Conservation (phyloP, 2,888 invertebrate species). For the Ectobius pallidus region DNA sequence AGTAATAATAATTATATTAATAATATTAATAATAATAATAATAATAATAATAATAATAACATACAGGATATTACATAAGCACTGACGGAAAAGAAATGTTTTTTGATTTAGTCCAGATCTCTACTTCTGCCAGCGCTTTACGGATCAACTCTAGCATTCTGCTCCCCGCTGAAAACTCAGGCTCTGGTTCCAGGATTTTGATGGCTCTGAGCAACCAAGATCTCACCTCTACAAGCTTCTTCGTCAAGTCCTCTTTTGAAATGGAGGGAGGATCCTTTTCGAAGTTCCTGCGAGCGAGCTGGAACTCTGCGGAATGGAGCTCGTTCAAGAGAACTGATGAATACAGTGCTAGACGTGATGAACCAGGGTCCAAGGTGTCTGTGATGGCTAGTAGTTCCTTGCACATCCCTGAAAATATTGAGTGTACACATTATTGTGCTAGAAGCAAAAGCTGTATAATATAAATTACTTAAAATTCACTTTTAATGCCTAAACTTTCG, state of each 20-base stretch:
- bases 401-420: slow-evolving; percentile 52
- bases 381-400: slow-evolving; percentile 51
- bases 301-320: slow-evolving; percentile 55
- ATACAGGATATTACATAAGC: too few species aligned
- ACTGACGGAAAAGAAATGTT: too few species aligned
- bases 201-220: slow-evolving; percentile 32
- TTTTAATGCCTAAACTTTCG: too few species aligned
- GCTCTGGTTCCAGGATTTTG: slow-evolving; percentile 33
- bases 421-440: too few species aligned
- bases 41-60: too few species aligned
- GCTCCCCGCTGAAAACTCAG: slow-evolving; percentile 36
- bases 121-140: slow-evolving; percentile 58
- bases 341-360: slow-evolving; percentile 67
- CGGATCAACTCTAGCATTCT: slow-evolving; percentile 56
- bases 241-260: slow-evolving; percentile 41
- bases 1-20: too few species aligned
- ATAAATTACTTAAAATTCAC: too few species aligned
- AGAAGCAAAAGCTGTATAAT: too few species aligned
- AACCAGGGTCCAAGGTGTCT: slow-evolving; percentile 51
- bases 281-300: slow-evolving; percentile 46
- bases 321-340: slow-evolving; percentile 79
- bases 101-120: slow-evolving; percentile 58
- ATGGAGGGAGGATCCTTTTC: slow-evolving; percentile 28
- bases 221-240: slow-evolving; percentile 44
- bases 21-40: too few species aligned